Percentiles rank a stretch among this genome's conserved stretches.
phyloP scores from a whole-genome alignment of 1,140 invertebrate genomes.

The Babylonia areolata region DNA sequence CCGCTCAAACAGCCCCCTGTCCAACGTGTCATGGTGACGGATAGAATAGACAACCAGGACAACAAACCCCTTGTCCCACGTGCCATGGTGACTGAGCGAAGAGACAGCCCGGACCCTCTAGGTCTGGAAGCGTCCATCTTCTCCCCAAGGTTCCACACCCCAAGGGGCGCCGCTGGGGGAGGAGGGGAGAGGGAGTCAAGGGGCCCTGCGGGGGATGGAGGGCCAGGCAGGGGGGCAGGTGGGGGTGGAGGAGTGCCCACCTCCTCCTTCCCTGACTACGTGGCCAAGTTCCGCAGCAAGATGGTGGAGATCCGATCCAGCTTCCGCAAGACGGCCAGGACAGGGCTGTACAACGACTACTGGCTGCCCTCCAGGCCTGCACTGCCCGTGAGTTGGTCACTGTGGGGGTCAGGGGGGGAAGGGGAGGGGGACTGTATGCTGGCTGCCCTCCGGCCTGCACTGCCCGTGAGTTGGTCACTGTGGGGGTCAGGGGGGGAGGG shows the following conservation, averaged over 20 bases:
- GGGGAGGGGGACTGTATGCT: too few species aligned
- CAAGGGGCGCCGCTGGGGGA: not conserved
- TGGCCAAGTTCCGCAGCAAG: constrained; percentile 59
- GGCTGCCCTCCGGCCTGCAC: too few species aligned
- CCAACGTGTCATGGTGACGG: too few species aligned
- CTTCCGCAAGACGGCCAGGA: constrained; percentile 52
- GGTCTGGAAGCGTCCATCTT: not conserved
- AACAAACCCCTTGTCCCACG: too few species aligned
- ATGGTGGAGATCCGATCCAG: constrained; percentile 62
- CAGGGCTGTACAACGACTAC: constrained; percentile 57
- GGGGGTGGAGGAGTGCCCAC: not conserved
- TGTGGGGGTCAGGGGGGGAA: too few species aligned
- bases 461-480: too few species aligned
- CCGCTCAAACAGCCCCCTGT: too few species aligned
- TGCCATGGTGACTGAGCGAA: not conserved
- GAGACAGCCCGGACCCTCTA: not conserved
- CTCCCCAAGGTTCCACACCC: not conserved
- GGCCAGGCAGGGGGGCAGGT: not conserved
- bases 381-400: constrained; percentile 23
- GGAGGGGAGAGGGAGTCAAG: not conserved
- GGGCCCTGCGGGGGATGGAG: not conserved
- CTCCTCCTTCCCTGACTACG: constrained; percentile 61
- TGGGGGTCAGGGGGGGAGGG: too few species aligned
- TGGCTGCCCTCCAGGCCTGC: constrained; percentile 51
- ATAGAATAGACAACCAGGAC: too few species aligned